A percentile compares a stretch with the other conserved stretches of the same genome.
These are phyloP conservation scores for Porites rus DNA, from an alignment of 92 coral and sea anemone species.

Conservation along the genomic window DNA sequence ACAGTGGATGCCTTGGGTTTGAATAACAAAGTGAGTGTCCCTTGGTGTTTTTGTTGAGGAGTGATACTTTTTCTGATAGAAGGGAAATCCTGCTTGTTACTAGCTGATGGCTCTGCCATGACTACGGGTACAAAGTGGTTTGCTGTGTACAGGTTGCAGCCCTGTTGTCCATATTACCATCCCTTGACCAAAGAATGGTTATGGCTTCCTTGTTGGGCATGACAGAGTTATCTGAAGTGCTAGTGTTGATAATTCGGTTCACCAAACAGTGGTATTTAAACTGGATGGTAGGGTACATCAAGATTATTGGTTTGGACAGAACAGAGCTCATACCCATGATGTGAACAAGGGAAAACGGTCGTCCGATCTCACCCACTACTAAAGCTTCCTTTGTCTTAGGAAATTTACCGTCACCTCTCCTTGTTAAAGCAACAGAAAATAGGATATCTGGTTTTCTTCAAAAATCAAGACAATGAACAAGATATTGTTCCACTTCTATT, in stretches of 20 bases:
- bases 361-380: conserved; percentile 40
- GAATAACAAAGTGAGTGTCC: neutral
- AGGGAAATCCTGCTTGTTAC: conserved; percentile 1
- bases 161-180: conserved; percentile 22
- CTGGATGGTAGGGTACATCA: conserved; percentile 45
- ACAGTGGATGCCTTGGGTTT: conserved; percentile 6
- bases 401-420: conserved; percentile 16
- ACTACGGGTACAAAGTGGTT: conserved; percentile 51
- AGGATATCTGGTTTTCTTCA: neutral
- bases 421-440: conserved; percentile 33
- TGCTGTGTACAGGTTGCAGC: conserved; percentile 22
- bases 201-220: neutral
- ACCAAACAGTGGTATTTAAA: conserved; percentile 31
- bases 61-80: conserved; percentile 1
- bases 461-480: no score
- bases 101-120: neutral
- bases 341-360: conserved; percentile 58
- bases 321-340: conserved; percentile 66
- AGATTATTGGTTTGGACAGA: conserved; percentile 45
- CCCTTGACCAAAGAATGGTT: conserved; percentile 25
- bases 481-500: no score
- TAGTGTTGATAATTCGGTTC: conserved; percentile 49
- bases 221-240: conserved; percentile 9
- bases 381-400: conserved; percentile 49
- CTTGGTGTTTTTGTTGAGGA: conserved; percentile 1